Evolutionary conservation across 2,113 vertebrate species (phyloP).

Genomic region (Carassius auratus): DNA sequence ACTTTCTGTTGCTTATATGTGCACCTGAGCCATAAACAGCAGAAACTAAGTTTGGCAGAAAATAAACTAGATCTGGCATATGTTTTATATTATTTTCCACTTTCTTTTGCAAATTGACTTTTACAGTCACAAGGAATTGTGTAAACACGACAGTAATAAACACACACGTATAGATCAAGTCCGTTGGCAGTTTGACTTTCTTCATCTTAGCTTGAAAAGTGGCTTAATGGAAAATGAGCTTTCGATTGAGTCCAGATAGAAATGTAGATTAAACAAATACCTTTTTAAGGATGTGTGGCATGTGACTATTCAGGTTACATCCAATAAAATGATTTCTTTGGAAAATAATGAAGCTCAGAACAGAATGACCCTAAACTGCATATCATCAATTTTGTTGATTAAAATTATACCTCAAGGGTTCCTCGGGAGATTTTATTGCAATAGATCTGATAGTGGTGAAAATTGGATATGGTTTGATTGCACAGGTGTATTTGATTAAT

Average conservation of each 20-base stretch:
- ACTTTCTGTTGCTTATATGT: slow-evolving; percentile 44
- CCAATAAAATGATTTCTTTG: background rate
- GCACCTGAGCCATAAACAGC: slow-evolving; percentile 24
- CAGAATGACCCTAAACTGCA: slow-evolving; percentile 6
- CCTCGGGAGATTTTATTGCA: slow-evolving; percentile 13
- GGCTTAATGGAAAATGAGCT: background rate
- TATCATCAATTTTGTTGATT: slow-evolving; percentile 30
- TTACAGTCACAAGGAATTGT: background rate
- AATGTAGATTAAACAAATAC: background rate
- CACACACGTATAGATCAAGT: background rate
- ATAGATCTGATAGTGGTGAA: slow-evolving; percentile 22
- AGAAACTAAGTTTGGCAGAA: background rate
- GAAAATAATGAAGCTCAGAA: slow-evolving; percentile 13
- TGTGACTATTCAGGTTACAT: background rate
- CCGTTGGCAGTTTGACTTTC: background rate
- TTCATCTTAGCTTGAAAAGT: background rate
- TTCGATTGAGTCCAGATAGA: slow-evolving; percentile 7
- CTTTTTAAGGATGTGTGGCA: background rate
- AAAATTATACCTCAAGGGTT: slow-evolving; percentile 33
- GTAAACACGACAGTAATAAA: background rate
- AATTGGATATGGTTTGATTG: slow-evolving; percentile 32
- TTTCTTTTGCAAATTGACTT: background rate
- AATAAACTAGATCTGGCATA: background rate
- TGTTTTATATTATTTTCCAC: slow-evolving; percentile 18
- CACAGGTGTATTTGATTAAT: slow-evolving; percentile 38